phyloP scores from a whole-genome alignment of 2,888 invertebrate species.

The Neocrepidodera transversa region DNA sequence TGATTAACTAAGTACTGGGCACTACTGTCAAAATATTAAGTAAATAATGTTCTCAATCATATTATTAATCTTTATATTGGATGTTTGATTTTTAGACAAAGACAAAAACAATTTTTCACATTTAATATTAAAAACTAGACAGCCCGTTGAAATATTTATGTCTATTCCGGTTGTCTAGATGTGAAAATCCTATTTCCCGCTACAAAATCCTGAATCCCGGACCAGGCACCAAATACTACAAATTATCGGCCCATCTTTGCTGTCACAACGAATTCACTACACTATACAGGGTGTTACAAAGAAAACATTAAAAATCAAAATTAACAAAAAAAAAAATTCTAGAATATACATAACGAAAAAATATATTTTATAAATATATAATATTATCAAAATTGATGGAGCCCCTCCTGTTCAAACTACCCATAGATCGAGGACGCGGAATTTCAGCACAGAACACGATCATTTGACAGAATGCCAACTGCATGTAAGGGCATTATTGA shows the following conservation, averaged over 20 bases:
- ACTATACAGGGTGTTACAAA: background rate
- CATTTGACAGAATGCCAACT: constrained; percentile 42
- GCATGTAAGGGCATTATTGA: constrained; percentile 42
- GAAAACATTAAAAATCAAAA: background rate
- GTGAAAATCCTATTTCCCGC: constrained; percentile 11
- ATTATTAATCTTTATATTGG: too few relatives aligned
- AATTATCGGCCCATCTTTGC: constrained; percentile 5
- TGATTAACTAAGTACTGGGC: too few relatives aligned
- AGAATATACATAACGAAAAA: too few relatives aligned
- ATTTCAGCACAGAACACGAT: constrained; percentile 32
- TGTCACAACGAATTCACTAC: background rate
- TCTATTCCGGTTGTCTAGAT: constrained; percentile 9
- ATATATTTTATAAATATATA: too few relatives aligned
- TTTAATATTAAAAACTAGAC: constrained; percentile 15
- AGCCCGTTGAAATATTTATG: constrained; percentile 8
- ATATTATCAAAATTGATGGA: background rate
- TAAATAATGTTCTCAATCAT: too few relatives aligned
- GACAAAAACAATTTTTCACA: background rate
- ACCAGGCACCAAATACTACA: background rate
- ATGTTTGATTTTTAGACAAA: too few relatives aligned
- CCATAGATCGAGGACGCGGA: constrained; percentile 18
- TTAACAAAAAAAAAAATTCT: too few relatives aligned
- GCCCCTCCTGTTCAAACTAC: background rate
- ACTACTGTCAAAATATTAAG: too few relatives aligned
- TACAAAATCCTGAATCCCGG: constrained; percentile 6